phyloP scores from a whole-genome alignment of 1,140 invertebrate genomes.

The Trissolcus basalis region DNA sequence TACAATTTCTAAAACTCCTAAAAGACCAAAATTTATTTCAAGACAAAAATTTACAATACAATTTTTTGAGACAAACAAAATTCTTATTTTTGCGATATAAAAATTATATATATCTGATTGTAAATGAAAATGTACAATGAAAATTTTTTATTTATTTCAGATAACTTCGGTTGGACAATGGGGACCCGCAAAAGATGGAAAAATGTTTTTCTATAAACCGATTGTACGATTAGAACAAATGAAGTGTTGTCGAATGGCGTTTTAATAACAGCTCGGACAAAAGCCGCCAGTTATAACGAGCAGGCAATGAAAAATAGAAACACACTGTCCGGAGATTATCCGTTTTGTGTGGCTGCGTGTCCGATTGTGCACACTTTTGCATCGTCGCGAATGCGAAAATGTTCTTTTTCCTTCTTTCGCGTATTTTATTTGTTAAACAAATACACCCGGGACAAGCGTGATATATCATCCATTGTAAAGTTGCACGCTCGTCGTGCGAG shows the following conservation, averaged over 20 bases:
- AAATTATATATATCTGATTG: no score
- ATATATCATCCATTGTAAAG: conserved; percentile 52
- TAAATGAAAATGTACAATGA: no score
- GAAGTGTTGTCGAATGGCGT: conserved; percentile 26
- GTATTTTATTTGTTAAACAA: conserved; percentile 49
- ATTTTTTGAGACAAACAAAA: no score
- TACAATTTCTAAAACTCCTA: no score
- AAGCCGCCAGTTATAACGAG: conserved; percentile 23
- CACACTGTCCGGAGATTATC: conserved; percentile 32
- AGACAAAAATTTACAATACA: no score
- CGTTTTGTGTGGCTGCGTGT: no score
- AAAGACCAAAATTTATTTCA: no score
- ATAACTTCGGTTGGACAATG: no score
- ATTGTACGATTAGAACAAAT: conserved; percentile 22
- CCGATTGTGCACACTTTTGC: not conserved
- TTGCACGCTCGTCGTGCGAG: conserved; percentile 48
- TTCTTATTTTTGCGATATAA: no score
- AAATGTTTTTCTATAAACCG: no score
- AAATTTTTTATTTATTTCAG: no score
- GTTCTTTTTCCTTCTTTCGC: conserved; percentile 21
- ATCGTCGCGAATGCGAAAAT: conserved; percentile 7
- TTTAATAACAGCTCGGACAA: conserved; percentile 36
- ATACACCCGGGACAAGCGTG: conserved; percentile 34
- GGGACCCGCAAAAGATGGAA: no score
- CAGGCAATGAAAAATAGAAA: conserved; percentile 37